Evolutionary conservation across 1,140 invertebrate genomes (phyloP), one percentile per base, ranked within the genome.

Genomic region (Wiebesia pumilae): DNA sequence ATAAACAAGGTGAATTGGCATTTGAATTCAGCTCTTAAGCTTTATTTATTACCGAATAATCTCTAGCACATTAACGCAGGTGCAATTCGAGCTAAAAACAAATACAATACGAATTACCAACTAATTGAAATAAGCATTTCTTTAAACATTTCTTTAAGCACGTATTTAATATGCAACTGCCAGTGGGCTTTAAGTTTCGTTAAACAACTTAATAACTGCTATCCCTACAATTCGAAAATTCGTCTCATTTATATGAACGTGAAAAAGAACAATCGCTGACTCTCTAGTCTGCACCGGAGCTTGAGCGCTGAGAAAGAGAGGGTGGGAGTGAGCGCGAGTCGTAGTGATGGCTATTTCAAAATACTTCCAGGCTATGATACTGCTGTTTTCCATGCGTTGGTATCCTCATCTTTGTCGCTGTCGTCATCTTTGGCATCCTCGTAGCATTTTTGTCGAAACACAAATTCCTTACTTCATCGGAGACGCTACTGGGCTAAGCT

Each of bases 301-400:
- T 30, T 14, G 16, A 40, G 67, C 14, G 21, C 6, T 12, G 51
- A 38, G 51, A 40, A 51, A 38, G n/a, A 30, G 58, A 84, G 62
- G 58, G 33, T 43, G 69, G 54, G 58, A 51, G 69, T 67, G 35
- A 51, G 43, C 43, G 40, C 62, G 21, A 38, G 9, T 9, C 24
- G 27, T 21, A 62, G 54, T 30, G 58, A 81, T 58, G 80, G 91
- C 90, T 91, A 91, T 91, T 91, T 91, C 90, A 90, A 91, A 91
- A 90, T 89, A 69, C 87, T 89, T 91, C 89, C 89, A 89, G 89
- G 77, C 91, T 91, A 90, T 90, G 90, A 90, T 91, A 91, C 88
- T 91, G 90, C 88, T 85, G 91, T 84, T 91, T 91, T 90, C 91
- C 90, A 90, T 89, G 87, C 73, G 47, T 43, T 35, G 24, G n/a